phyloP scores from a whole-genome alignment of 2,888 invertebrate species.

The Eutolmus rufibarbis region DNA sequence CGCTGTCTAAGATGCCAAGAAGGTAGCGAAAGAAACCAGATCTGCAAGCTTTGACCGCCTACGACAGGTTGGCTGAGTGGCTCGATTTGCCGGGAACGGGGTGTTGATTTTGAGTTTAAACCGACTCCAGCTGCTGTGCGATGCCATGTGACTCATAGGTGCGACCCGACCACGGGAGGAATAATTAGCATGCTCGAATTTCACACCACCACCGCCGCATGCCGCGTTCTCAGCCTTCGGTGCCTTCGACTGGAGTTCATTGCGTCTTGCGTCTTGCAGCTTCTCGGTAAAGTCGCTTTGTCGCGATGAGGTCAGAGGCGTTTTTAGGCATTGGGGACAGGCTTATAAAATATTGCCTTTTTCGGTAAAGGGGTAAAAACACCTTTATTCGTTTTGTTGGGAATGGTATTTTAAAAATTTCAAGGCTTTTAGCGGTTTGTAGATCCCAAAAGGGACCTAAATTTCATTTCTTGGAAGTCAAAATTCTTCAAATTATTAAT shows the following conservation, averaged over 20 bases:
- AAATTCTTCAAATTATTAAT: too few species aligned
- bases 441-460: not conserved
- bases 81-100: not conserved
- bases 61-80: not conserved
- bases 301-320: not conserved
- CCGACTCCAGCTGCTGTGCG: not conserved
- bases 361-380: not conserved
- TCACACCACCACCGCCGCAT: not conserved
- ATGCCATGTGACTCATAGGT: not conserved
- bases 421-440: not conserved
- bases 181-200: conserved; percentile 18
- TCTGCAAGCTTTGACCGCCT: not conserved
- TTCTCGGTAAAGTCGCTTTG: not conserved
- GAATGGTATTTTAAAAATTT: not conserved
- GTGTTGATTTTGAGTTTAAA: not conserved
- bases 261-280: conserved; percentile 1
- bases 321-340: not conserved
- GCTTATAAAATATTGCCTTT: not conserved
- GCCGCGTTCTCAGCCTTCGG: not conserved
- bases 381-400: not conserved
- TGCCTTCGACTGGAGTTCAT: not conserved
- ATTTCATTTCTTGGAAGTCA: not conserved
- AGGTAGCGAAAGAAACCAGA: not conserved
- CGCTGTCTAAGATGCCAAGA: not conserved
- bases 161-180: not conserved